phyloP scores from a whole-genome alignment of 2,888 invertebrate genomes.

The Pseudococcus longispinus region DNA sequence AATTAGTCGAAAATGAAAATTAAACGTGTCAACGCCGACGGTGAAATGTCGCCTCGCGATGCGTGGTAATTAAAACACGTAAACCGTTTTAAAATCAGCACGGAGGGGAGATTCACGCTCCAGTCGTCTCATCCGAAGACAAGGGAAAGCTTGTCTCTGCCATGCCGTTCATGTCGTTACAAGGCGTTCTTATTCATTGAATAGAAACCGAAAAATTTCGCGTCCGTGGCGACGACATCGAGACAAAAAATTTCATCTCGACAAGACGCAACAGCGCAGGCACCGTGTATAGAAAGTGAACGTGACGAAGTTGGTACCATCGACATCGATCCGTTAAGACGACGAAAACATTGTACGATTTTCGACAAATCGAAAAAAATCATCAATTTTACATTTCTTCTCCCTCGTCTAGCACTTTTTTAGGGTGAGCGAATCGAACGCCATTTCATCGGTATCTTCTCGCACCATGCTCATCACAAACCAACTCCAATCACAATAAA shows the following conservation, averaged over 20 bases:
- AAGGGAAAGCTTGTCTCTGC: not conserved
- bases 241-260: not conserved
- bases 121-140: not conserved
- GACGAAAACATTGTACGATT: not conserved
- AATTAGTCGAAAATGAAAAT: not conserved
- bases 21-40: not conserved
- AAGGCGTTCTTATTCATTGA: not conserved
- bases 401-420: not conserved
- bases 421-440: not conserved
- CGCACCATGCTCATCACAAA: not conserved
- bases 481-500: not conserved
- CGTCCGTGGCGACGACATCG: not conserved
- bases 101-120: not conserved
- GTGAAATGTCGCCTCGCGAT: not conserved
- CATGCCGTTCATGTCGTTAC: not conserved
- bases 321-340: not conserved
- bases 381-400: not conserved
- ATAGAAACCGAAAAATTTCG: conserved; percentile 20
- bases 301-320: not conserved
- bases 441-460: no score
- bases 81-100: not conserved
- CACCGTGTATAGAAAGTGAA: conserved; percentile 7
- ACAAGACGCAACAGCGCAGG: not conserved
- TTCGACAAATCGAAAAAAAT: not conserved
- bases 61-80: not conserved